These are phyloP conservation scores for Euzophera pinguis DNA, from an alignment of 2,888 invertebrate species.

Conservation along the genomic window DNA sequence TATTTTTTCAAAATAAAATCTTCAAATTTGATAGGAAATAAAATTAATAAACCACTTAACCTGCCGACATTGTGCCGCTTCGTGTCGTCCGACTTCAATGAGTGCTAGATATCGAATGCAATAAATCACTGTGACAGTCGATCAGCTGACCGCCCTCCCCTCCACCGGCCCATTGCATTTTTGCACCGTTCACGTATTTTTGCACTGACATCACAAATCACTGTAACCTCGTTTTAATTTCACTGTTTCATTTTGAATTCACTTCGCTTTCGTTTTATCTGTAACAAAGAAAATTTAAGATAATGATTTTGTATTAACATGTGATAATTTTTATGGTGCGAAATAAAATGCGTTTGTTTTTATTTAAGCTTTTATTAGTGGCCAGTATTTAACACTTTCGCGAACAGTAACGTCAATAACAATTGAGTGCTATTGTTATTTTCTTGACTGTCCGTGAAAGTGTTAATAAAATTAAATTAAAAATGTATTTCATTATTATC, in stretches of 20 bases:
- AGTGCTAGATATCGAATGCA: constrained; percentile 39
- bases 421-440: too few species aligned
- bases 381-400: too few species aligned
- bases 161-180: constrained; percentile 69
- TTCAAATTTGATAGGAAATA: neutral
- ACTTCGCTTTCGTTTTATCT: neutral
- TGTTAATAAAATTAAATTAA: too few species aligned
- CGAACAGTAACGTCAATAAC: too few species aligned
- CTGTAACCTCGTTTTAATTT: constrained; percentile 22
- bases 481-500: too few species aligned
- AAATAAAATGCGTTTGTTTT: too few species aligned
- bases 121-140: constrained; percentile 43
- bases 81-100: constrained; percentile 38
- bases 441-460: too few species aligned
- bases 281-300: neutral
- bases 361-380: too few species aligned
- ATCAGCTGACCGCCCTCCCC: constrained; percentile 41
- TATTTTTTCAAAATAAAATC: too few species aligned
- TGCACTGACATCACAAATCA: constrained; percentile 57
- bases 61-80: constrained; percentile 64
- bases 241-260: constrained; percentile 21
- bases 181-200: constrained; percentile 50
- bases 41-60: constrained; percentile 30
- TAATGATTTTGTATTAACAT: neutral
- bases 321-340: neutral